Conservation (phyloP, 2,797 vertebrate genomes). For the Aldrovandia affinis region DNA sequence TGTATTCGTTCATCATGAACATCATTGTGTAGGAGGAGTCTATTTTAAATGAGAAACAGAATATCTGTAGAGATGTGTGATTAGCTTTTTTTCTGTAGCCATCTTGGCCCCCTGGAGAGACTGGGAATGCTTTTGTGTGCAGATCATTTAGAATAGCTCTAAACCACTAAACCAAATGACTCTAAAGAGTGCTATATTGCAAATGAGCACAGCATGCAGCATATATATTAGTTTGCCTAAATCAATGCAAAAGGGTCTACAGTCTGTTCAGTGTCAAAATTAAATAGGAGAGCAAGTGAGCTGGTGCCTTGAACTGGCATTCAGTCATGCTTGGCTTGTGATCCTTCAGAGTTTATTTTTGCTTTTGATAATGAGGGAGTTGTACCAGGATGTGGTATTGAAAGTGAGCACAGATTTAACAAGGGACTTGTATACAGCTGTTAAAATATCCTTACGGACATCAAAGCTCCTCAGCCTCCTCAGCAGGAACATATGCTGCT, state of each 20-base stretch:
- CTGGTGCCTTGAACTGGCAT: background rate
- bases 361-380: no score
- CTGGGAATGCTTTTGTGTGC: background rate
- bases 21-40: background rate
- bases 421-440: no score
- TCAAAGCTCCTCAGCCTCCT: no score
- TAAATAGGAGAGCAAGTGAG: background rate
- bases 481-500: no score
- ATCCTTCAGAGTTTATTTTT: no score
- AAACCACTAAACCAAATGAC: constrained; percentile 2
- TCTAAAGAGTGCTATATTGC: background rate
- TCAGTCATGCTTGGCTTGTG: no score
- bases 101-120: background rate
- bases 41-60: background rate
- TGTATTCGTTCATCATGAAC: background rate
- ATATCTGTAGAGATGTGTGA: background rate
- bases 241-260: background rate
- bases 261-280: background rate
- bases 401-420: no score
- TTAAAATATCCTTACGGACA: no score
- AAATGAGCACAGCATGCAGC: background rate
- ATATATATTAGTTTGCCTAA: background rate
- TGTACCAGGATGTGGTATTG: no score
- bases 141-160: background rate
- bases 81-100: background rate